Evolutionary conservation across 2,113 vertebrate species (phyloP).

Genomic region (Pygathrix nemaeus): DNA sequence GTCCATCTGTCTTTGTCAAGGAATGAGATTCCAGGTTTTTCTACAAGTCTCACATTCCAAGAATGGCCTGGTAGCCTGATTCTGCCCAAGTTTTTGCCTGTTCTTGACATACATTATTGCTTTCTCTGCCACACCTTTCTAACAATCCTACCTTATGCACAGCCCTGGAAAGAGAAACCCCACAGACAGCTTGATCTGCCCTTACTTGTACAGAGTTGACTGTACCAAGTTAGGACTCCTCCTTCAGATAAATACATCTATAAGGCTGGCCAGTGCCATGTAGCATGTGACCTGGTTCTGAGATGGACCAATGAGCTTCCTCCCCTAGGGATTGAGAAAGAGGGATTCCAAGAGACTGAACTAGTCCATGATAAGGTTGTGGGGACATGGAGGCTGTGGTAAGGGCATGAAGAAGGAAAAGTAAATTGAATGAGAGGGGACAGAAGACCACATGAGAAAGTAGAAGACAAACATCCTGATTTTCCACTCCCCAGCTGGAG

Average conservation of each 20-base stretch:
- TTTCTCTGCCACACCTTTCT: neutral
- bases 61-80: neutral
- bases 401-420: neutral
- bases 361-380: neutral
- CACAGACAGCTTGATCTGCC: neutral
- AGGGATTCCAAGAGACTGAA: neutral
- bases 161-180: neutral
- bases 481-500: neutral
- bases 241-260: neutral
- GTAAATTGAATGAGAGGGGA: neutral
- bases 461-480: neutral
- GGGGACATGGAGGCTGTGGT: neutral
- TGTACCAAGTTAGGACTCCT: neutral
- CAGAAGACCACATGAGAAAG: neutral
- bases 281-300: neutral
- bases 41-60: neutral
- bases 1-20: neutral
- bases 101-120: neutral
- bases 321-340: neutral
- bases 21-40: neutral
- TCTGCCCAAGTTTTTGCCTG: neutral
- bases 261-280: neutral
- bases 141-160: neutral
- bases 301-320: neutral
- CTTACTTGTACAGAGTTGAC: constrained; percentile 9